phyloP scores from a whole-genome alignment of 2,888 invertebrate species.

The Gerosis bhagava region DNA sequence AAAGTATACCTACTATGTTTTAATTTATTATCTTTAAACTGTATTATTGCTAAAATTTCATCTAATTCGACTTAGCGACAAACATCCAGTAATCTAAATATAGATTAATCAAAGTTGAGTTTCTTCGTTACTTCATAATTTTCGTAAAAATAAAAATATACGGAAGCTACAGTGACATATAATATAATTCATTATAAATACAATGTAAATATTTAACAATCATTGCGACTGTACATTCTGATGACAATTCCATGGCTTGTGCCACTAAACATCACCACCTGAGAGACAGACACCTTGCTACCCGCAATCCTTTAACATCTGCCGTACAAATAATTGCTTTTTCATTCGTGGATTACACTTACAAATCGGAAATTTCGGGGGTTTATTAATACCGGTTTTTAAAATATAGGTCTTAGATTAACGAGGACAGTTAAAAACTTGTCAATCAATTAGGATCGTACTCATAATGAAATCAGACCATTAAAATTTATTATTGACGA shows the following conservation, averaged over 20 bases:
- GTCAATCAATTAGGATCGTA: constrained; percentile 13
- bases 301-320: constrained; percentile 69
- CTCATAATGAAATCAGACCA: not conserved
- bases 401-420: constrained; percentile 27
- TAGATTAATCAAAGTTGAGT: too few species aligned
- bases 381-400: constrained; percentile 17
- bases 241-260: constrained; percentile 70
- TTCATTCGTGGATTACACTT: constrained; percentile 19
- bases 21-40: too few species aligned
- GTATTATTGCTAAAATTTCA: too few species aligned
- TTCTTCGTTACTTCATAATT: too few species aligned
- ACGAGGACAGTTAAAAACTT: constrained; percentile 7
- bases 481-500: constrained; percentile 13
- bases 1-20: too few species aligned
- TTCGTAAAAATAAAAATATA: too few species aligned
- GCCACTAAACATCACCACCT: constrained; percentile 63
- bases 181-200: too few species aligned
- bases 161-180: too few species aligned
- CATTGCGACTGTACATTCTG: constrained; percentile 44
- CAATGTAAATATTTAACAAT: too few species aligned
- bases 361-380: constrained; percentile 11
- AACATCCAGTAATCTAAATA: too few species aligned
- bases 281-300: constrained; percentile 71
- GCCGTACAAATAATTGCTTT: constrained; percentile 39
- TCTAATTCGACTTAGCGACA: too few species aligned